Percentiles rank a stretch among this genome's conserved stretches.
Evolutionary conservation across 2,113 vertebrate species (phyloP).

Genomic region (Centropus bengalensis): DNA sequence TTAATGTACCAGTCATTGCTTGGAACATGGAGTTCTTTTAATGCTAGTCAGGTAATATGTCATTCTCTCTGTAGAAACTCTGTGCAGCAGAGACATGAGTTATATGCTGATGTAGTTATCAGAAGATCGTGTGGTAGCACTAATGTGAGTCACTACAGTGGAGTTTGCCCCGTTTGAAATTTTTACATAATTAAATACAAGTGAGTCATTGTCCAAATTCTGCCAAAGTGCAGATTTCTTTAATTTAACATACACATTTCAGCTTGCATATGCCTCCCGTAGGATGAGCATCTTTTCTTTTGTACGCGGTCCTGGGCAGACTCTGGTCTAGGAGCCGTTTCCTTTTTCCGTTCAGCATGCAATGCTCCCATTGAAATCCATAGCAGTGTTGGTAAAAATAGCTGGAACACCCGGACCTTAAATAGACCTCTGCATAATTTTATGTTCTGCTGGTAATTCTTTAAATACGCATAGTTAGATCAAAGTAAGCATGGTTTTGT

Average conservation of each 20-base stretch:
- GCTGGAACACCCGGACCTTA: not conserved
- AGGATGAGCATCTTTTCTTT: not conserved
- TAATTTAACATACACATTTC: conserved; percentile 43
- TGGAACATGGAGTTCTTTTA: conserved; percentile 70
- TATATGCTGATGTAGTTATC: conserved; percentile 76
- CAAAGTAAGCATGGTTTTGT: not conserved
- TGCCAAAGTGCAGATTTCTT: conserved; percentile 65
- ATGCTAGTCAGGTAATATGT: conserved; percentile 71
- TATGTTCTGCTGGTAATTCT: conserved; percentile 6
- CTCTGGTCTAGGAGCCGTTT: not conserved
- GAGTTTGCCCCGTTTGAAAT: conserved; percentile 49
- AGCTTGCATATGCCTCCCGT: conserved; percentile 12
- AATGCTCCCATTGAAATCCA: not conserved
- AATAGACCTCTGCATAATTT: not conserved
- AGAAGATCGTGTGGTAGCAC: conserved; percentile 63
- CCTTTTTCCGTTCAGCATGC: not conserved
- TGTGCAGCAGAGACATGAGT: conserved; percentile 61
- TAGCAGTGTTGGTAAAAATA: conserved; percentile 22
- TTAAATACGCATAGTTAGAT: not conserved
- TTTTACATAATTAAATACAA: conserved; percentile 68
- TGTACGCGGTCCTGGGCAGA: not conserved
- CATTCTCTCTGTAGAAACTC: conserved; percentile 64
- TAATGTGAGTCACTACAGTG: conserved; percentile 59
- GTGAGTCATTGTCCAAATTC: conserved; percentile 70
- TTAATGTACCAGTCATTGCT: conserved; percentile 70